Conservation (phyloP, 2,113 vertebrate genomes). For the Lepisosteus oculatus region DNA sequence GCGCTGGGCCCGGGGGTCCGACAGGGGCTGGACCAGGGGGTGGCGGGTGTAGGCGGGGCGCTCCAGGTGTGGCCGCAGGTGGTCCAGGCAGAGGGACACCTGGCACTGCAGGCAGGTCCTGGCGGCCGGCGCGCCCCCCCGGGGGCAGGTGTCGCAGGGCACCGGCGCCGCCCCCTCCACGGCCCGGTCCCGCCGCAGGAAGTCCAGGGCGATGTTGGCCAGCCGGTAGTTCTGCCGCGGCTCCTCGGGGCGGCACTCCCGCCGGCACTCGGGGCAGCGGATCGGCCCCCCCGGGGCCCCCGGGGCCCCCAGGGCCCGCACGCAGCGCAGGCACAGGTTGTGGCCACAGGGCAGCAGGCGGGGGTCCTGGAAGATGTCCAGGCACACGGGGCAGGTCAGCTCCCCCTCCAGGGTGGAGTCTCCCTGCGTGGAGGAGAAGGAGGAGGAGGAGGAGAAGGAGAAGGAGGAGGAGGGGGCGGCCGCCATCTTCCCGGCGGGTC, state of each 20-base stretch:
- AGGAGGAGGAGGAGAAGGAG: too few species aligned
- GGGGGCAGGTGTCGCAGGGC: constrained; percentile 42
- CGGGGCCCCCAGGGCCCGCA: constrained; percentile 38
- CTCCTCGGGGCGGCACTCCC: neutral
- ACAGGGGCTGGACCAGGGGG: constrained; percentile 39
- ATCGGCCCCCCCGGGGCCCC: constrained; percentile 17
- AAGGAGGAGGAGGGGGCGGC: too few species aligned
- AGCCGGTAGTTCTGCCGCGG: constrained; percentile 46
- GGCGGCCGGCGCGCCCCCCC: constrained; percentile 18
- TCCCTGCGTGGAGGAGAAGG: neutral
- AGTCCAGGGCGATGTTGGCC: constrained; percentile 45
- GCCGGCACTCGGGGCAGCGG: constrained; percentile 51
- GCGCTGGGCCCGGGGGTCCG: constrained; percentile 37
- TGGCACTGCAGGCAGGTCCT: constrained; percentile 54
- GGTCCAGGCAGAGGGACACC: constrained; percentile 48
- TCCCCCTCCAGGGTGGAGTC: constrained; percentile 28
- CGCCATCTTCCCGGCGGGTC: too few species aligned
- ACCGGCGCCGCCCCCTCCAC: constrained; percentile 13
- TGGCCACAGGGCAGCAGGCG: constrained; percentile 57
- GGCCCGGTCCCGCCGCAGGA: constrained; percentile 25
- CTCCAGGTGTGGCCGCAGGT: constrained; percentile 39
- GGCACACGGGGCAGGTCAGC: constrained; percentile 57
- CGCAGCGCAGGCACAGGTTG: constrained; percentile 48
- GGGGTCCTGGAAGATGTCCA: constrained; percentile 51
- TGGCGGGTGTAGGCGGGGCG: constrained; percentile 44